Evolutionary conservation across 2,113 vertebrate genomes (phyloP).

Genomic region (Bubo scandiacus): DNA sequence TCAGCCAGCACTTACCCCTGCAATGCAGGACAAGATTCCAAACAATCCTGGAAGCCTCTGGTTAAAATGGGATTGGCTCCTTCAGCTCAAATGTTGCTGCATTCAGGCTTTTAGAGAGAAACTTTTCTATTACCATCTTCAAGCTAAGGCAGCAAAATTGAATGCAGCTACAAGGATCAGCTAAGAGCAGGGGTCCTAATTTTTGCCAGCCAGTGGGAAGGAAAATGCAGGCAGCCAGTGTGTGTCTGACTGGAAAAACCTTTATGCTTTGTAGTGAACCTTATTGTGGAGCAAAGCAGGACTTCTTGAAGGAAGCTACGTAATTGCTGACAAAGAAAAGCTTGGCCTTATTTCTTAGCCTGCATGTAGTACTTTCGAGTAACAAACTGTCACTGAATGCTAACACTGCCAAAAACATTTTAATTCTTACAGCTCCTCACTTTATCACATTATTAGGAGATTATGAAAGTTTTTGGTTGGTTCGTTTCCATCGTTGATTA

Average conservation of each 20-base stretch:
- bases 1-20: neutral
- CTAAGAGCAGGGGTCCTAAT: neutral
- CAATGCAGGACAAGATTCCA: neutral
- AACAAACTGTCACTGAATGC: neutral
- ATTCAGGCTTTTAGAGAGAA: neutral
- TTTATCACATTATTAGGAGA: conserved; percentile 25
- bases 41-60: neutral
- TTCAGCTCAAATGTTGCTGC: neutral
- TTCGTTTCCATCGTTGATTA: conserved; percentile 8
- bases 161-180: neutral
- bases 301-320: neutral
- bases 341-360: conserved; percentile 46
- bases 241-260: neutral
- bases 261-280: neutral
- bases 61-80: neutral
- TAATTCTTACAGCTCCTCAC: conserved; percentile 49
- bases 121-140: neutral
- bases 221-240: neutral
- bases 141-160: neutral
- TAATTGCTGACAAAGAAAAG: neutral
- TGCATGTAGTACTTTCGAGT: conserved; percentile 1
- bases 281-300: conserved; percentile 2
- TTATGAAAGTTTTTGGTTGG: neutral
- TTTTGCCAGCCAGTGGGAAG: neutral
- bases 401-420: conserved; percentile 32